Evolutionary conservation across 2,797 vertebrate genomes (phyloP).

Genomic region (Merluccius polli): DNA sequence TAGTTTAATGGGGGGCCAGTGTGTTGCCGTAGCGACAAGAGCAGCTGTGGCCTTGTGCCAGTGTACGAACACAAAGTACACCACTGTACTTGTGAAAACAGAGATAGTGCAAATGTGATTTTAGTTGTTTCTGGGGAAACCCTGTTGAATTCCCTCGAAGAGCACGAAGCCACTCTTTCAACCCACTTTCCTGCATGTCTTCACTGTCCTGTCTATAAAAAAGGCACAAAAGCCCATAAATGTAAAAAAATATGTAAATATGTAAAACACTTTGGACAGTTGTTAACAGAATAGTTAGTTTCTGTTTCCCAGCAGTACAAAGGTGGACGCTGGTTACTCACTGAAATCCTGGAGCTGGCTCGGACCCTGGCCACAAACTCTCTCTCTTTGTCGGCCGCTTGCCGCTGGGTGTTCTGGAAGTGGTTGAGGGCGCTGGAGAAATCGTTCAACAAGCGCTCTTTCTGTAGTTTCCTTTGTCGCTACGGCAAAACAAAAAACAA

Average conservation of each 20-base stretch:
- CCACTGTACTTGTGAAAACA: background rate
- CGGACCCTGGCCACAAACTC: slow-evolving; percentile 94
- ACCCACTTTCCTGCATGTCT: too few species aligned
- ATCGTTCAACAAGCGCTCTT: slow-evolving; percentile 87
- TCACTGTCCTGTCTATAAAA: background rate
- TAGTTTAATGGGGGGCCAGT: background rate
- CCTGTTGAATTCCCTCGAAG: too few species aligned
- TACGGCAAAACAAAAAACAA: slow-evolving; percentile 43
- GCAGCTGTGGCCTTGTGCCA: too few species aligned
- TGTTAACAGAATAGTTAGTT: background rate
- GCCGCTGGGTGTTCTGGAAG: slow-evolving; percentile 89
- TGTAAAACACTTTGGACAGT: background rate
- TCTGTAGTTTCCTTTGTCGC: slow-evolving; percentile 94
- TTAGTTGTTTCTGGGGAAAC: too few species aligned
- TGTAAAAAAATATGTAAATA: too few species aligned
- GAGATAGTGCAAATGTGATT: too few species aligned
- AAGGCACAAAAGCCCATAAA: background rate
- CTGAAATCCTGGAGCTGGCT: slow-evolving; percentile 89
- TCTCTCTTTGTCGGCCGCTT: slow-evolving; percentile 87
- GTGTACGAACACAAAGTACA: too few species aligned
- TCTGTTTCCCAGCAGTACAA: background rate
- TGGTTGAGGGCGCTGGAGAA: slow-evolving; percentile 85
- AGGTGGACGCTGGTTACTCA: slow-evolving; percentile 65
- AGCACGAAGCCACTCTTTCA: background rate
- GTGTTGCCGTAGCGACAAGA: background rate